phyloP scores from a whole-genome alignment of 2,113 vertebrate genomes.

The Anolis carolinensis region DNA sequence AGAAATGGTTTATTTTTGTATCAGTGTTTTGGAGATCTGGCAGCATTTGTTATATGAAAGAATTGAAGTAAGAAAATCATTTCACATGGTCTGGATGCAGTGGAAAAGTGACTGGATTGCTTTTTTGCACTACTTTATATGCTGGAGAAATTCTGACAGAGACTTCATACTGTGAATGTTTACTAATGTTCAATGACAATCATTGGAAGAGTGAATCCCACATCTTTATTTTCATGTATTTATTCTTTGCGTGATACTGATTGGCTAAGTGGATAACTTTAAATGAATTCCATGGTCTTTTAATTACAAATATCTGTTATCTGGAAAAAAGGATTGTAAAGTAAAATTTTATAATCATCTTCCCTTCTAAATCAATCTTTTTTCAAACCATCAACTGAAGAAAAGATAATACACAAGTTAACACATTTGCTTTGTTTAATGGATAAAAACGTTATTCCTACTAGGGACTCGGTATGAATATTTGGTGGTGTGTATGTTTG shows the following conservation, averaged over 20 bases:
- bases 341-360: slow-evolving; percentile 76
- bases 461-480: not conserved
- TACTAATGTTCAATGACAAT: slow-evolving; percentile 84
- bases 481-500: not conserved
- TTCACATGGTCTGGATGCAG: slow-evolving; percentile 72
- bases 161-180: slow-evolving; percentile 87
- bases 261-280: slow-evolving; percentile 63
- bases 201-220: slow-evolving; percentile 78
- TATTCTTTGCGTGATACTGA: slow-evolving; percentile 72
- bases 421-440: not conserved
- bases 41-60: slow-evolving; percentile 71
- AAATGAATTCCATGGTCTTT: slow-evolving; percentile 69
- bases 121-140: slow-evolving; percentile 87
- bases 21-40: slow-evolving; percentile 75
- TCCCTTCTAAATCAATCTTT: slow-evolving; percentile 70
- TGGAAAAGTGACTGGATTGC: slow-evolving; percentile 77
- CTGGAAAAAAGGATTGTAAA: slow-evolving; percentile 68
- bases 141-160: slow-evolving; percentile 79
- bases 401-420: slow-evolving; percentile 1
- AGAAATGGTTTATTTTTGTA: slow-evolving; percentile 83
- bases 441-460: not conserved
- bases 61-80: slow-evolving; percentile 68
- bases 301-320: slow-evolving; percentile 70
- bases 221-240: slow-evolving; percentile 71
- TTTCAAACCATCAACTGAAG: slow-evolving; percentile 61